phyloP scores from a whole-genome alignment of 2,113 vertebrate species.

The Athene cunicularia region DNA sequence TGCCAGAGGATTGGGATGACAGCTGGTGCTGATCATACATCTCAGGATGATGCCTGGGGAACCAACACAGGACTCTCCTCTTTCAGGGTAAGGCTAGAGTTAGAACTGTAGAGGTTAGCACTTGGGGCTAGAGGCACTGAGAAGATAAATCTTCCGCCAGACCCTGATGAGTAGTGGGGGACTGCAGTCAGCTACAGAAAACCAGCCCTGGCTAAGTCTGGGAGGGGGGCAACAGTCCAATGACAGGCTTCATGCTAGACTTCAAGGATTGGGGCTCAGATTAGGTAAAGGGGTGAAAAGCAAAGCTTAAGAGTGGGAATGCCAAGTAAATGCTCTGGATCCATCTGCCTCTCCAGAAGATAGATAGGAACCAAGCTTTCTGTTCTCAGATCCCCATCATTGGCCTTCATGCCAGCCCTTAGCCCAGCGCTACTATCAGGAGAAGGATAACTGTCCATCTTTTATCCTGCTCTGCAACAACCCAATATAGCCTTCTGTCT shows the following conservation, averaged over 20 bases:
- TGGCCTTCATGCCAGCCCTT: background rate
- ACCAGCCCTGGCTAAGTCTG: background rate
- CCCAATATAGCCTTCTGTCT: background rate
- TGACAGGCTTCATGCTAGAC: background rate
- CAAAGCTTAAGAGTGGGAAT: background rate
- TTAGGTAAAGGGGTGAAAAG: background rate
- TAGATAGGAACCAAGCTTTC: background rate
- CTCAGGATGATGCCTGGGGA: background rate
- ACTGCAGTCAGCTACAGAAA: background rate
- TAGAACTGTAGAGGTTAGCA: background rate
- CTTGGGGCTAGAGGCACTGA: background rate
- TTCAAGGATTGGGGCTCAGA: background rate
- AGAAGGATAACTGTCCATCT: background rate
- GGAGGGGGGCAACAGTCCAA: background rate
- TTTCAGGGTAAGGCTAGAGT: background rate
- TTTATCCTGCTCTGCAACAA: background rate
- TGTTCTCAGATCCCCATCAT: background rate
- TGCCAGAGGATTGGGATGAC: background rate
- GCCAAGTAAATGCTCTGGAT: background rate
- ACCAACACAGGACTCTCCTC: background rate
- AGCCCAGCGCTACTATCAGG: background rate
- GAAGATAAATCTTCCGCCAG: background rate
- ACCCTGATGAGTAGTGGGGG: background rate
- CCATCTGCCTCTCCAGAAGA: background rate
- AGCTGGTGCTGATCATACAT: background rate